Base-by-base conservation (phyloP, 2,888 invertebrate species). In the Sympetrum striolatum region DNA sequence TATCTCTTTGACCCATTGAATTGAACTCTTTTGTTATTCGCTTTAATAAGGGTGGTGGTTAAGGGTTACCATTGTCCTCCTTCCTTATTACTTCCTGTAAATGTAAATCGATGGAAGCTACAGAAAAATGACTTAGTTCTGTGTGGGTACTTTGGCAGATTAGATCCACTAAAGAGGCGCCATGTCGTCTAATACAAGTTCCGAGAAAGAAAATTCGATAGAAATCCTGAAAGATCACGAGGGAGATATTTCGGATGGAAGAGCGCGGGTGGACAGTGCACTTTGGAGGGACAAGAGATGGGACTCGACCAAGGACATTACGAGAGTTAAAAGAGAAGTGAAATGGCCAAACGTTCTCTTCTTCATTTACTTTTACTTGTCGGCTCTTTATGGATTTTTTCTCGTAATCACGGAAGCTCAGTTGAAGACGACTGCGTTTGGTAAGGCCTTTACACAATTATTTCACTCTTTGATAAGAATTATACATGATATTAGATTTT, bases 301-400 rank as follows among this genome's bases (percentile, higher is more conserved):
- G 22, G 31, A 86, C 14, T n/a, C n/a, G 12, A 1, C 14, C 22
- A 86, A 60, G 15, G 60, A 60, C n/a, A 48, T 90, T 18, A 81
- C 81, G 15, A 90, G 81, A 82, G 81, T 91, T 48, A 95, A 95
- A 91, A 94, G 96, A 25, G 97, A 97, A 91, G 95, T 96, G 0
- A 94, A 96, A 92, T 98, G 97, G 97, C 95, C 96, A 0, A 94
- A 95, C 25, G 97, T 97, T 0, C 94, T 97, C 0, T 96, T 96
- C 93, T 96, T 96, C 93, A 96, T 97, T 91, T 96, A 98, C 93
- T 93, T 97, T 6, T 96, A 97, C 92, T 94, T 96, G 1, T 94
- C 97, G 2, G 96, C 96, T 0, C 90, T 96, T 0, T 96, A 96
- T 92, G 96, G 96, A 25, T 91, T 96, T 18, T 95, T 96, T 93